Percentiles rank a stretch among this genome's conserved stretches.
Conservation (phyloP, 2,888 invertebrate genomes). For the Lasioglossum pauxillum region DNA sequence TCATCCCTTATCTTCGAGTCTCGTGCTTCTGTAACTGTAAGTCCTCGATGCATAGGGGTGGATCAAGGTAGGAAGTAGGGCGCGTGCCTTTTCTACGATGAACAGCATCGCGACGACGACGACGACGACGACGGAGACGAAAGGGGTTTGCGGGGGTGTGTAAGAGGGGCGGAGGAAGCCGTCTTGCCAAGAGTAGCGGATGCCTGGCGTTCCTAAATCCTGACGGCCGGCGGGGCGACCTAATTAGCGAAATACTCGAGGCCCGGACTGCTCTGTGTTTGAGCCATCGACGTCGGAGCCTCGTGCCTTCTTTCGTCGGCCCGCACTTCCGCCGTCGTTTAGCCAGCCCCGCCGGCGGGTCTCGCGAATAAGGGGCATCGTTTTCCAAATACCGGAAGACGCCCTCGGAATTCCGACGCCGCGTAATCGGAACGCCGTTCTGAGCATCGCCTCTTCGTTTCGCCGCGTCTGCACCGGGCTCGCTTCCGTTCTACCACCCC, state of each 20-base stretch:
- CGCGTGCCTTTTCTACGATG: slow-evolving; percentile 33
- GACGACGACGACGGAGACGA: neutral
- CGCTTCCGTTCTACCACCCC: neutral
- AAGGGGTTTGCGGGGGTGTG: neutral
- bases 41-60: neutral
- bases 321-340: slow-evolving; percentile 40
- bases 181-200: slow-evolving; percentile 77
- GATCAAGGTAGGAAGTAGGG: slow-evolving; percentile 12
- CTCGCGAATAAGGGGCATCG: slow-evolving; percentile 74
- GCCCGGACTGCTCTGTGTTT: slow-evolving; percentile 22
- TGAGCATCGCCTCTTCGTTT: slow-evolving; percentile 36
- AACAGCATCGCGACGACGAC: slow-evolving; percentile 12
- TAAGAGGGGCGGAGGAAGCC: slow-evolving; percentile 15
- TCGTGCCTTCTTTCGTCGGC: slow-evolving; percentile 59
- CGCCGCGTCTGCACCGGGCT: slow-evolving; percentile 16
- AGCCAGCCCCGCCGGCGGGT: slow-evolving; percentile 29
- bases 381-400: slow-evolving; percentile 78
- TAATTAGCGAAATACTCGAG: slow-evolving; percentile 81
- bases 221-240: slow-evolving; percentile 77
- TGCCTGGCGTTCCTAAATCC: slow-evolving; percentile 80
- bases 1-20: slow-evolving; percentile 15
- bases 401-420: slow-evolving; percentile 74
- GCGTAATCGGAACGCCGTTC: slow-evolving; percentile 67
- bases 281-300: slow-evolving; percentile 35
- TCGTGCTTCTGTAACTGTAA: slow-evolving; percentile 37